phyloP scores from a whole-genome alignment of 2,797 vertebrate species.

The Falco berigora region DNA sequence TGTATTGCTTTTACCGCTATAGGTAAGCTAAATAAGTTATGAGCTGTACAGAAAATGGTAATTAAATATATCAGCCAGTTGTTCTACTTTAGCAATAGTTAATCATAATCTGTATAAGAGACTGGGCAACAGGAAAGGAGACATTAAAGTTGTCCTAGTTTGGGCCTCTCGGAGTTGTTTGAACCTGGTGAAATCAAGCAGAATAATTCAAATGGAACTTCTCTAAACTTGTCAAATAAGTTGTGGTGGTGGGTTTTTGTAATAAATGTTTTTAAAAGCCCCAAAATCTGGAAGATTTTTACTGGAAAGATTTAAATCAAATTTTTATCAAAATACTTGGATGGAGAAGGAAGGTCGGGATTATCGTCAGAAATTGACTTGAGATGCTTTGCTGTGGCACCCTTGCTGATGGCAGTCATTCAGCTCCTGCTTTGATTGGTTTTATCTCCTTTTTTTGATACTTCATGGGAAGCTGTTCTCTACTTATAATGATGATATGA shows the following conservation, averaged over 20 bases:
- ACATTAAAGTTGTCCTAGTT: neutral
- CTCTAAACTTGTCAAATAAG: neutral
- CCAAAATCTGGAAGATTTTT: neutral
- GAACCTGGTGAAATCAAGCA: neutral
- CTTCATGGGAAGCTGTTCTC: neutral
- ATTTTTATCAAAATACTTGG: neutral
- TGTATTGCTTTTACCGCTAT: neutral
- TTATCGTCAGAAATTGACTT: neutral
- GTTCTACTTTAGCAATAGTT: neutral
- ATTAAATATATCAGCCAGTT: neutral
- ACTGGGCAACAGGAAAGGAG: neutral
- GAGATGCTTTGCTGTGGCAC: neutral
- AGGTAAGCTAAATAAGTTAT: neutral
- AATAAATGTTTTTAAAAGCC: too few species aligned
- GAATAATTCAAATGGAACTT: neutral
- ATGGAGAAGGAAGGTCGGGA: neutral
- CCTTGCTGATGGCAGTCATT: neutral
- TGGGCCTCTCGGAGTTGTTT: neutral
- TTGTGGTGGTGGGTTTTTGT: neutral
- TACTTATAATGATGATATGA: neutral
- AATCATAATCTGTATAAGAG: neutral
- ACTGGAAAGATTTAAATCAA: neutral
- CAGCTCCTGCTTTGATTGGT: neutral
- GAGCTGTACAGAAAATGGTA: neutral
- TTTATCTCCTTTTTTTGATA: neutral